Percentiles rank a stretch among this genome's conserved stretches.
phyloP scores from a whole-genome alignment of 2,113 vertebrate genomes.

The Lagopus muta region DNA sequence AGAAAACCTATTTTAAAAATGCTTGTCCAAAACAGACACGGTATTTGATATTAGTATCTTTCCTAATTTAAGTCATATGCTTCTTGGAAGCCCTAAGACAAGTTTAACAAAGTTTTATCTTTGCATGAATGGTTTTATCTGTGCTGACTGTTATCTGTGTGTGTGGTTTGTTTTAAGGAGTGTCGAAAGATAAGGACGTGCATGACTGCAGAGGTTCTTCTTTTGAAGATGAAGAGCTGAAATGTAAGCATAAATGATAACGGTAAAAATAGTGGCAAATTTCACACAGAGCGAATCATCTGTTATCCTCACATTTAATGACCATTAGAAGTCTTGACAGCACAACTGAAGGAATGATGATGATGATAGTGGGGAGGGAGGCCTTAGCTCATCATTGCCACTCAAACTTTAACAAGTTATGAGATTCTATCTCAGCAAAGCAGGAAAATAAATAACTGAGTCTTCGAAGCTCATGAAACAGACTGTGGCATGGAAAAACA shows the following conservation, averaged over 20 bases:
- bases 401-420: background rate
- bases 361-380: background rate
- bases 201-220: background rate
- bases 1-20: background rate
- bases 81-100: background rate
- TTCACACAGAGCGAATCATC: background rate
- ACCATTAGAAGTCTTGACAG: background rate
- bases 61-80: background rate
- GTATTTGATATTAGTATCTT: background rate
- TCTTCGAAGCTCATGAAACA: background rate
- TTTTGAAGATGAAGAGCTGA: constrained; percentile 36
- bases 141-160: background rate
- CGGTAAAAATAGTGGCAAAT: background rate
- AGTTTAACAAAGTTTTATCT: background rate
- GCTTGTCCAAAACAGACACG: background rate
- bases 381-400: background rate
- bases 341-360: background rate
- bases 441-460: background rate
- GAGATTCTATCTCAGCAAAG: background rate
- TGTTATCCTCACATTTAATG: background rate
- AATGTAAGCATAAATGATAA: constrained; percentile 54
- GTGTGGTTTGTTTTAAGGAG: constrained; percentile 31
- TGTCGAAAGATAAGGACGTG: constrained; percentile 18
- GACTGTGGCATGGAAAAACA: background rate
- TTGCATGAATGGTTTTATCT: background rate